Evolutionary conservation across 2,113 vertebrate genomes (phyloP).

Genomic region (Pogona vitticeps): DNA sequence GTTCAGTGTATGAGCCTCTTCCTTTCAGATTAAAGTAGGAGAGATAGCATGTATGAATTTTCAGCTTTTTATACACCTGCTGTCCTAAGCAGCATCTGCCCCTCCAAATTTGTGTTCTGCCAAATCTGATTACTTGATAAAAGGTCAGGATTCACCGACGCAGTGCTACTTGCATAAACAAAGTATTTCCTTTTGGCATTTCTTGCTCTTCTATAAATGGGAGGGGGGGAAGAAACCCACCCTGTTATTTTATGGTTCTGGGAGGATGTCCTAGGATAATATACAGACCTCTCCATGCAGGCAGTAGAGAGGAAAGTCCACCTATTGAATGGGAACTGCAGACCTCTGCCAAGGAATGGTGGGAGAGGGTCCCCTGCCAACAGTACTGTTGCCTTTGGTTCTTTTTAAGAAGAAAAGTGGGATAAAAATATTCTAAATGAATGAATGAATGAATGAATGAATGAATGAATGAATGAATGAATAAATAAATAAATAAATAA

Average conservation of each 20-base stretch:
- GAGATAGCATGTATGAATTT: slow-evolving; percentile 37
- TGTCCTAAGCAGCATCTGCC: slow-evolving; percentile 12
- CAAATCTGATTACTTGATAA: not conserved
- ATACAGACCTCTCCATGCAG: not conserved
- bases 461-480: too few species aligned
- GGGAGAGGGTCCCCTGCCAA: too few species aligned
- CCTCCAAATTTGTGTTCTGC: not conserved
- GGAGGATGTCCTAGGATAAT: not conserved
- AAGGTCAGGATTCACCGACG: not conserved
- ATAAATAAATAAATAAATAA: too few species aligned
- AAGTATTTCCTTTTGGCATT: not conserved
- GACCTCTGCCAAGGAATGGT: not conserved
- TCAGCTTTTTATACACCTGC: slow-evolving; percentile 2
- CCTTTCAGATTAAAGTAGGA: slow-evolving; percentile 23
- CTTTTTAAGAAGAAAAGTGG: too few species aligned
- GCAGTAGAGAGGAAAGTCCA: not conserved
- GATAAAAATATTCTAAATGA: too few species aligned
- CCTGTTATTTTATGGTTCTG: not conserved
- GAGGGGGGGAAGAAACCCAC: not conserved
- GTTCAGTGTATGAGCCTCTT: slow-evolving; percentile 6
- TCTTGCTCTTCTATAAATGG: not conserved
- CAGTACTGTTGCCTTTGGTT: too few species aligned
- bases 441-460: too few species aligned
- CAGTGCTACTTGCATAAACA: not conserved
- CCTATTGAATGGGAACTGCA: not conserved